Conservation (phyloP, 2,113 vertebrate species). For the Lepus americanus region DNA sequence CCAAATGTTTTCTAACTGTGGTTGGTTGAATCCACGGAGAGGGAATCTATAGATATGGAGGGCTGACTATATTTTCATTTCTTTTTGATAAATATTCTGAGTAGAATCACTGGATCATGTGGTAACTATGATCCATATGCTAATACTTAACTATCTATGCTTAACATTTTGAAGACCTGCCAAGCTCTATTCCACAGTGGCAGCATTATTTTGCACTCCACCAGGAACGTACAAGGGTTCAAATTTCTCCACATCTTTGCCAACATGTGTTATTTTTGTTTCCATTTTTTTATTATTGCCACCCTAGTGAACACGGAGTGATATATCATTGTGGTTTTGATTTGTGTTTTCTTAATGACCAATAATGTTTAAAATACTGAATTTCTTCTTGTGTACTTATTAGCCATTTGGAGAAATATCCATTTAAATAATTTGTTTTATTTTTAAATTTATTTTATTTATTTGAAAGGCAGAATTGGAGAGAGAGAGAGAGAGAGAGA, state of each 20-base stretch:
- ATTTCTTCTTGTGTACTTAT: slow-evolving; percentile 6
- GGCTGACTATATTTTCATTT: slow-evolving; percentile 4
- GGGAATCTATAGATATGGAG: neutral
- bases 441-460: too few relatives aligned
- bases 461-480: too few relatives aligned
- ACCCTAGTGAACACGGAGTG: neutral
- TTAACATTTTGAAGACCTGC: slow-evolving; percentile 18
- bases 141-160: neutral
- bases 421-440: neutral
- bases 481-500: too few relatives aligned
- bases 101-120: neutral
- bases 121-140: neutral
- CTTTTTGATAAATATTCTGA: neutral
- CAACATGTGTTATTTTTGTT: neutral
- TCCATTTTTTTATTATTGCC: neutral
- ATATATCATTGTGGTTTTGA: neutral
- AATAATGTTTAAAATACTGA: slow-evolving; percentile 21
- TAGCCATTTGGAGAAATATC: neutral
- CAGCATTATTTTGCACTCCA: neutral
- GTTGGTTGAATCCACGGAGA: neutral
- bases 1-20: neutral
- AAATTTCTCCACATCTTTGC: slow-evolving; percentile 46
- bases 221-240: neutral
- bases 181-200: slow-evolving; percentile 2
- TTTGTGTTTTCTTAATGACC: slow-evolving; percentile 1